Conservation (phyloP, 2,113 vertebrate genomes). For the Actenoides hombroni region DNA sequence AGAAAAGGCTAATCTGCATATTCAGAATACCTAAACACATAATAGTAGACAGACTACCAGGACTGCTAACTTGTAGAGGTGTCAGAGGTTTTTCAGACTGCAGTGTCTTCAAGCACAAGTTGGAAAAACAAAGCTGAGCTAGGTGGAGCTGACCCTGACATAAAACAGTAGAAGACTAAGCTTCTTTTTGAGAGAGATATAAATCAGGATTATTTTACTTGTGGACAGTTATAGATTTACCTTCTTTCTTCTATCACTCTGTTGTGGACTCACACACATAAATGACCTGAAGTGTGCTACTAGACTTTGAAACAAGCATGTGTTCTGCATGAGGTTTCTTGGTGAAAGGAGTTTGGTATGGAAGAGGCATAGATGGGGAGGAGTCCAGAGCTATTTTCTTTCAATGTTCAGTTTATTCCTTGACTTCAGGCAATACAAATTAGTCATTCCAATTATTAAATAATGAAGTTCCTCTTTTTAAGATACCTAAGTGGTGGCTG, state of each 20-base stretch:
- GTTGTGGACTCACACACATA: not conserved
- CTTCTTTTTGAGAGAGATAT: not conserved
- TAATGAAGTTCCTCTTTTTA: not conserved
- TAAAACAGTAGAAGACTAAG: not conserved
- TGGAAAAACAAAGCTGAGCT: not conserved
- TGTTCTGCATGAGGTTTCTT: not conserved
- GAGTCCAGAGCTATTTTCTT: not conserved
- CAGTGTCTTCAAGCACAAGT: not conserved
- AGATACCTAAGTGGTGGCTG: not conserved
- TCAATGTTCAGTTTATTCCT: not conserved
- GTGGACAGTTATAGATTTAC: not conserved
- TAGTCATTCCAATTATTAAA: not conserved
- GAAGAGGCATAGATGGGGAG: not conserved
- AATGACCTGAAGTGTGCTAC: not conserved
- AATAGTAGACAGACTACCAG: not conserved
- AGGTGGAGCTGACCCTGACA: not conserved
- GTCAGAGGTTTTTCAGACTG: not conserved
- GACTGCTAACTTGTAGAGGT: not conserved
- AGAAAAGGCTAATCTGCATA: not conserved
- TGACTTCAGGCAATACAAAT: not conserved
- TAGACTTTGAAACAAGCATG: not conserved
- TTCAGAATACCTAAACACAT: accelerated
- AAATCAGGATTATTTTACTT: not conserved
- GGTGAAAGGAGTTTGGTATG: not conserved
- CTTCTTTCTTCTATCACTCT: not conserved